These are phyloP conservation scores for Hassar affinis DNA, from an alignment of 2,113 vertebrate genomes.

Conservation along the genomic window DNA sequence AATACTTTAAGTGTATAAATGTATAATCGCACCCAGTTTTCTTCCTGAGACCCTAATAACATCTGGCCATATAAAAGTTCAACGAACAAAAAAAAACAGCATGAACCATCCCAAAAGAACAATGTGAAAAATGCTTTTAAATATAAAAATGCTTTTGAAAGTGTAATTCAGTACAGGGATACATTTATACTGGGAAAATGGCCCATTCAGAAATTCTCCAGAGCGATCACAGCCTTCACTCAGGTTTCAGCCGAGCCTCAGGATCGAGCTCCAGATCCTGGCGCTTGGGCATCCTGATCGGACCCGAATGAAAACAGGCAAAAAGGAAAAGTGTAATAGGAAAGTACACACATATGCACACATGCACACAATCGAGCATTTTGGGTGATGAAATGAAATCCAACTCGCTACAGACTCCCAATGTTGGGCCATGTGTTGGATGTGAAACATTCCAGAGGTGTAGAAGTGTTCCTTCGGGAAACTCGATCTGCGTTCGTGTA, in stretches of 20 bases:
- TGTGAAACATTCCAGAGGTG: conserved; percentile 69
- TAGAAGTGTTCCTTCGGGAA: conserved; percentile 67
- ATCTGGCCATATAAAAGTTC: neutral
- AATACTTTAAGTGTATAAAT: neutral
- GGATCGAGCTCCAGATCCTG: neutral
- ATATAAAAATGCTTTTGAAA: conserved; percentile 6
- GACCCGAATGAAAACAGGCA: conserved; percentile 40
- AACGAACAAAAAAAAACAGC: neutral
- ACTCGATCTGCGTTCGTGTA: conserved; percentile 51
- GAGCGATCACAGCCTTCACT: conserved; percentile 12
- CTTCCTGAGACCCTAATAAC: neutral
- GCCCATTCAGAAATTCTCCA: neutral
- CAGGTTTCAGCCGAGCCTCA: neutral
- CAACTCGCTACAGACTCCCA: conserved; percentile 42
- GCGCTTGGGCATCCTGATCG: neutral
- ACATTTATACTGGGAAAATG: conserved; percentile 1
- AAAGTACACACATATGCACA: conserved; percentile 29
- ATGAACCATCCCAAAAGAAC: neutral
- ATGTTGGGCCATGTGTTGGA: conserved; percentile 57
- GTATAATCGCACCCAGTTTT: neutral
- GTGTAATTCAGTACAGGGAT: conserved; percentile 7
- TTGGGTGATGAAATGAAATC: conserved; percentile 59
- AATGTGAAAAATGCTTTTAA: neutral
- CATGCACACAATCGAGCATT: neutral
- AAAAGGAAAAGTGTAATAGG: conserved; percentile 28